Conservation (phyloP, 2,888 invertebrate species). For the Heliconius sara region DNA sequence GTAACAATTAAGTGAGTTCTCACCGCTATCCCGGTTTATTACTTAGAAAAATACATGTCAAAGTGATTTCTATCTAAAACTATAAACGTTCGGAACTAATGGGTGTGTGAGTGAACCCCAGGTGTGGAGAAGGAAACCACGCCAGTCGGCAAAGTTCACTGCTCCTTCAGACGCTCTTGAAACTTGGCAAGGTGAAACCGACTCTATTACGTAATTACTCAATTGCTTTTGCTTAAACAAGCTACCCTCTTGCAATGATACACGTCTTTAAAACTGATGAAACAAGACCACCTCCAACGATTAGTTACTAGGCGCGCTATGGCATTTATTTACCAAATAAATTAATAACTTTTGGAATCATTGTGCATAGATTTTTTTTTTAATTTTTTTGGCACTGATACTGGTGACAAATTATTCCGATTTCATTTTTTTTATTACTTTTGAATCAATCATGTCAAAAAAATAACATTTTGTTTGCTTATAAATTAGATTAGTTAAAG, state of each 20-base stretch:
- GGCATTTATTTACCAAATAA: constrained; percentile 24
- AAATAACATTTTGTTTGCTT: background rate
- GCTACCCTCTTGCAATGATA: constrained; percentile 55
- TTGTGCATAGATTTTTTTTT: background rate
- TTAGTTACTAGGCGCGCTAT: constrained; percentile 48
- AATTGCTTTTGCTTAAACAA: constrained; percentile 51
- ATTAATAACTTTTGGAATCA: background rate
- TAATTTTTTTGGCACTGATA: background rate
- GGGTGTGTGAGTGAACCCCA: constrained; percentile 76
- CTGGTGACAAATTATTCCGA: background rate
- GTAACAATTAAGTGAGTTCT: constrained; percentile 48
- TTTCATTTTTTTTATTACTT: background rate
- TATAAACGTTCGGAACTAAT: constrained; percentile 75
- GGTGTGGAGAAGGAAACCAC: constrained; percentile 73
- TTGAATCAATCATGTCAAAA: background rate
- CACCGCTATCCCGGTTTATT: constrained; percentile 48
- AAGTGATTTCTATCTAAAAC: constrained; percentile 69
- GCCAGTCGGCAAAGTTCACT: constrained; percentile 78
- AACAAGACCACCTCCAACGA: constrained; percentile 61
- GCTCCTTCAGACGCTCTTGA: constrained; percentile 67
- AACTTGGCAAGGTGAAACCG: constrained; percentile 57
- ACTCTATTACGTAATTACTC: constrained; percentile 56
- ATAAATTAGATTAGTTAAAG: background rate
- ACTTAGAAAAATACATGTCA: constrained; percentile 52
- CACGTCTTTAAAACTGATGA: constrained; percentile 61